Percentiles rank a stretch among this genome's conserved stretches.
phyloP scores from a whole-genome alignment of 2,797 vertebrate genomes.

The Artibeus jamaicensis region DNA sequence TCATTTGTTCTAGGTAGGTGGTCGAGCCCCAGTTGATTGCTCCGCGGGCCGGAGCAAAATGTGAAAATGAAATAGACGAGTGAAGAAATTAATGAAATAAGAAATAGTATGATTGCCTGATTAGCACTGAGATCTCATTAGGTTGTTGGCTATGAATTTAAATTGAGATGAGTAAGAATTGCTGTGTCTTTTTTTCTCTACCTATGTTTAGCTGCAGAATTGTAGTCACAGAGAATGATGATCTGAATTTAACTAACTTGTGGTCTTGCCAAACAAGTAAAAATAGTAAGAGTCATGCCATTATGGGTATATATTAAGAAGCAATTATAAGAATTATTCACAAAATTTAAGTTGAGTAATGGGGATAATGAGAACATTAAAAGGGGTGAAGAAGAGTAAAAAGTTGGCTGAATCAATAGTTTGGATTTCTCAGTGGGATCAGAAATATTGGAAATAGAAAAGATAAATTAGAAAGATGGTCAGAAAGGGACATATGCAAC shows the following conservation, averaged over 20 bases:
- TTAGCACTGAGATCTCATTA: neutral
- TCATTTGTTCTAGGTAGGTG: too few relatives aligned
- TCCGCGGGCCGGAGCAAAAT: too few relatives aligned
- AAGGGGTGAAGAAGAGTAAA: neutral
- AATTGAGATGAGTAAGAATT: neutral
- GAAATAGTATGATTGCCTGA: neutral
- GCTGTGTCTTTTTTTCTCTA: neutral
- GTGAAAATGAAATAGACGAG: neutral
- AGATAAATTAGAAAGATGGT: neutral
- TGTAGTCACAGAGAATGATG: neutral
- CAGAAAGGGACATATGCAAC: neutral
- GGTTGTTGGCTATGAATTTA: neutral
- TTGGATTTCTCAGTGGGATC: neutral
- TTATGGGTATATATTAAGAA: neutral
- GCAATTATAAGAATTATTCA: neutral
- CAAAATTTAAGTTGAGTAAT: neutral
- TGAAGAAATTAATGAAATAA: neutral
- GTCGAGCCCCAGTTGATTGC: too few relatives aligned
- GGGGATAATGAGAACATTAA: neutral
- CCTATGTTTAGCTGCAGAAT: neutral
- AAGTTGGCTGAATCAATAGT: neutral
- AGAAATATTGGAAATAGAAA: neutral
- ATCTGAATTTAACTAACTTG: neutral
- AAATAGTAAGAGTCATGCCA: neutral
- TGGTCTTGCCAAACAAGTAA: neutral